Conservation (phyloP, 1,140 invertebrate species). For the Sarcophaga bullata region DNA sequence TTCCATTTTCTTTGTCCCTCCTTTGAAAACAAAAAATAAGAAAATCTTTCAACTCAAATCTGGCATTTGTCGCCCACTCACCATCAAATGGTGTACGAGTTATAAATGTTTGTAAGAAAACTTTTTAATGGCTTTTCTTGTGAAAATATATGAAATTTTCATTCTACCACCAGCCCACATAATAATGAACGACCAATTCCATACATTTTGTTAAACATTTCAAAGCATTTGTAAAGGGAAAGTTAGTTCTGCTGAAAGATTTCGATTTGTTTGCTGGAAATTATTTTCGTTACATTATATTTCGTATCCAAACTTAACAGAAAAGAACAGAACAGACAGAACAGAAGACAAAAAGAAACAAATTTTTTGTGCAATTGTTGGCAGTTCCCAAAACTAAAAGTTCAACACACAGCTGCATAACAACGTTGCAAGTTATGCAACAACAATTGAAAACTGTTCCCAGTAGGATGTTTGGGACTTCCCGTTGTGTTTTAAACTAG, state of each 20-base stretch:
- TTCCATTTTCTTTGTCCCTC: no score
- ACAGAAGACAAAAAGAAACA: background rate
- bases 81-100: no score
- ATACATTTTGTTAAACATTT: background rate
- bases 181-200: no score
- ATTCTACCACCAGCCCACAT: no score
- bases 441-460: background rate
- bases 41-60: no score
- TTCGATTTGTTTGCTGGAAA: background rate
- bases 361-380: background rate
- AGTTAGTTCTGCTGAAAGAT: background rate
- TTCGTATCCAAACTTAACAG: no score
- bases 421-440: background rate
- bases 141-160: no score
- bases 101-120: no score
- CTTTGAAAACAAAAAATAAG: no score
- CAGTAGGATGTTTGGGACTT: background rate
- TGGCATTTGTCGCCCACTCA: no score
- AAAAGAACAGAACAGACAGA: no score
- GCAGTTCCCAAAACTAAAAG: slow-evolving; percentile 4
- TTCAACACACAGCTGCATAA: slow-evolving; percentile 1
- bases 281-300: slow-evolving; percentile 4
- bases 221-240: background rate
- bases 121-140: no score
- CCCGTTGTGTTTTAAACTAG: slow-evolving; percentile 9